phyloP scores from a whole-genome alignment of 2,113 vertebrate genomes.

The Paraplagusia blochii region DNA sequence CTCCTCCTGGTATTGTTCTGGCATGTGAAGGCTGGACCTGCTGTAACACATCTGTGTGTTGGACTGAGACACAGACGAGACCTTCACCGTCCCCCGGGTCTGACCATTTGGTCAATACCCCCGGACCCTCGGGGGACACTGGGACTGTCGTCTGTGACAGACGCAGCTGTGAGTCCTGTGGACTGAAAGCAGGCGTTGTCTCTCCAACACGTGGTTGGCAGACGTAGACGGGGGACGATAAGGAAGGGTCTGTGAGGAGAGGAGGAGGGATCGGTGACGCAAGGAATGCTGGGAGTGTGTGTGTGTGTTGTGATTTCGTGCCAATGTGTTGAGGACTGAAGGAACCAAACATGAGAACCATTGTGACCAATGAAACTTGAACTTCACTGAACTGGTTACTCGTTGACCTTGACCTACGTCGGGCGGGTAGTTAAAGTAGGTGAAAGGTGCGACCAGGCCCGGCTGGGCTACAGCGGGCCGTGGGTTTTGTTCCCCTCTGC shows the following conservation, averaged over 20 bases:
- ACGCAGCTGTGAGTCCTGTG: constrained; percentile 53
- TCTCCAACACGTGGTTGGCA: constrained; percentile 23
- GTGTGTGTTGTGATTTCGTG: constrained; percentile 15
- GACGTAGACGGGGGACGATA: constrained; percentile 23
- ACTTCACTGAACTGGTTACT: constrained; percentile 28
- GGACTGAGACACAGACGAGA: constrained; percentile 15
- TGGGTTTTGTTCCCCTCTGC: constrained; percentile 26
- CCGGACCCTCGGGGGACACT: no score
- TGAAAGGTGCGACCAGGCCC: constrained; percentile 40
- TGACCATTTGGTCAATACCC: no score
- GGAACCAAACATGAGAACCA: constrained; percentile 32
- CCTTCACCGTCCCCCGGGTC: neutral
- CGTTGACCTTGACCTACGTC: constrained; percentile 55
- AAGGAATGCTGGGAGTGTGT: constrained; percentile 23
- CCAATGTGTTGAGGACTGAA: constrained; percentile 29
- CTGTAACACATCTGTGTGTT: constrained; percentile 15
- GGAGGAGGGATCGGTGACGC: neutral
- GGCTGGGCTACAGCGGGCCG: constrained; percentile 4
- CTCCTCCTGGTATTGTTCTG: constrained; percentile 73
- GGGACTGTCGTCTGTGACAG: constrained; percentile 26
- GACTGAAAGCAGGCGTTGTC: constrained; percentile 43
- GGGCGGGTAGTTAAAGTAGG: constrained; percentile 45
- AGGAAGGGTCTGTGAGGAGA: constrained; percentile 38
- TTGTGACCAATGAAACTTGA: constrained; percentile 39
- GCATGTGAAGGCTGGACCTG: no score